Evolutionary conservation across 2,113 vertebrate species (phyloP).

Genomic region (Panthera uncia): DNA sequence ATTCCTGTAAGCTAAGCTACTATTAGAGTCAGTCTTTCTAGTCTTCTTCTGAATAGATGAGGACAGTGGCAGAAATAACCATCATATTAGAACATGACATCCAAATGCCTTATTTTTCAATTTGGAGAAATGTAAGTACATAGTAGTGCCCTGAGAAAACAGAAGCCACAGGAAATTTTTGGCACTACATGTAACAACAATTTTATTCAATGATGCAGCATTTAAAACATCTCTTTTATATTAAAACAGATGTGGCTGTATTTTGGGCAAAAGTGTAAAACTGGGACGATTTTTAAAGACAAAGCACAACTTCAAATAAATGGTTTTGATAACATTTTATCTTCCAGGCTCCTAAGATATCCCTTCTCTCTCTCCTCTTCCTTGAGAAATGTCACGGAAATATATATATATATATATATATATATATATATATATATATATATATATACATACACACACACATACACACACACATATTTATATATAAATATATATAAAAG

Average conservation of each 20-base stretch:
- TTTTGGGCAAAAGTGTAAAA: neutral
- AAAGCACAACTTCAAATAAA: neutral
- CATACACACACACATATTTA: too few species aligned
- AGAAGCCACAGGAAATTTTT: neutral
- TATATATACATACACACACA: too few species aligned
- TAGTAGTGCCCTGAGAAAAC: neutral
- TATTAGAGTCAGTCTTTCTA: neutral
- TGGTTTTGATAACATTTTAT: neutral
- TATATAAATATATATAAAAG: neutral
- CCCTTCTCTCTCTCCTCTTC: neutral
- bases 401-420: too few species aligned
- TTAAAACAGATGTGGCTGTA: neutral
- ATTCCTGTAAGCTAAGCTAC: neutral
- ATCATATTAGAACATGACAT: slow-evolving; percentile 35
- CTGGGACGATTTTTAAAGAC: neutral
- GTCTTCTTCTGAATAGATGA: neutral
- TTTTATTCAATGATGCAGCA: neutral
- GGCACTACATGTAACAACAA: neutral
- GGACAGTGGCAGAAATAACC: neutral
- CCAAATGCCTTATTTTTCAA: slow-evolving; percentile 34
- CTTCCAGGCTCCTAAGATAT: neutral
- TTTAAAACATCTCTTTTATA: neutral
- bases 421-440: too few species aligned
- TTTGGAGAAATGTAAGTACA: neutral
- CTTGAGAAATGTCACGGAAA: neutral